phyloP scores from a whole-genome alignment of 2,113 vertebrate genomes.

The Capreolus pygargus region DNA sequence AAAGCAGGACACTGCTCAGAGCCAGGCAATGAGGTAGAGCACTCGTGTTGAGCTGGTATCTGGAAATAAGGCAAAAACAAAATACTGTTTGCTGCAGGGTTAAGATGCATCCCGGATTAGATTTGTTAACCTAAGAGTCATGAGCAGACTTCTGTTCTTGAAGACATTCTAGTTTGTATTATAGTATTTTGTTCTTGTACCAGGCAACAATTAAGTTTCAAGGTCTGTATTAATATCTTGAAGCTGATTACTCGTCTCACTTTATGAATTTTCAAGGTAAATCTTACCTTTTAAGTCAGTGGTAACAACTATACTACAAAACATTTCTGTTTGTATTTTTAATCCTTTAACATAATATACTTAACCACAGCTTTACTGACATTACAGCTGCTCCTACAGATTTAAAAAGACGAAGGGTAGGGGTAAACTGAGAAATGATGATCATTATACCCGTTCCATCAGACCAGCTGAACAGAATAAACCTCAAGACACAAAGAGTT shows the following conservation, averaged over 20 bases:
- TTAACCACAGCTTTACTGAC: not conserved
- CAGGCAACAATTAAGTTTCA: not conserved
- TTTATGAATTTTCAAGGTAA: not conserved
- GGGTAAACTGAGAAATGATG: not conserved
- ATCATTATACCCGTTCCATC: not conserved
- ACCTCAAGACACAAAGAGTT: not conserved
- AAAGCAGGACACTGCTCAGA: not conserved
- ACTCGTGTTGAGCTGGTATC: not conserved
- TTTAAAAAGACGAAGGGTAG: not conserved
- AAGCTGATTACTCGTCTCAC: not conserved
- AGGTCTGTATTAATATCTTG: not conserved
- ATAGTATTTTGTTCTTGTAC: not conserved
- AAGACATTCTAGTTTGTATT: not conserved
- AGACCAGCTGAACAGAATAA: not conserved
- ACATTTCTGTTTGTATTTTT: not conserved
- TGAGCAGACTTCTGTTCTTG: not conserved
- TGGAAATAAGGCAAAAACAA: conserved; percentile 43
- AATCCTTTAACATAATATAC: not conserved
- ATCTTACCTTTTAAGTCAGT: not conserved
- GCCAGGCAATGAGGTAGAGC: not conserved
- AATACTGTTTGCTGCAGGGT: not conserved
- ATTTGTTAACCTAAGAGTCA: not conserved
- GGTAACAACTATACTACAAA: not conserved
- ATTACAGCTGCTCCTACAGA: not conserved
- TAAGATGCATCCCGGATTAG: not conserved